These are phyloP conservation scores for Cydia splendana DNA, from an alignment of 1,140 invertebrate species.

Conservation along the genomic window DNA sequence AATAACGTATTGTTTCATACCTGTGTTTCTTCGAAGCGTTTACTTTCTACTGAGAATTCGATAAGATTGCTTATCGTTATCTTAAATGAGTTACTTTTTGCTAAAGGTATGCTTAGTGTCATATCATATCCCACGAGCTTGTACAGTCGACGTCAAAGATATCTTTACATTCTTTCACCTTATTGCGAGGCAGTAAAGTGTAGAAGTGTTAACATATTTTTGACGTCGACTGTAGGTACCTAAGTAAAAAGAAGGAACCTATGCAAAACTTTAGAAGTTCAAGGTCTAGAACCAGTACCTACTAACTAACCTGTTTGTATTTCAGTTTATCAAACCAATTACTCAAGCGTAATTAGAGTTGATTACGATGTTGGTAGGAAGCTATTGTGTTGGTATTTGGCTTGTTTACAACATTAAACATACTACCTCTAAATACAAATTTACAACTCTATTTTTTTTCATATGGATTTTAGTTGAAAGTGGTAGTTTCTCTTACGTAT, in stretches of 20 bases:
- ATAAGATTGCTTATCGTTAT: conserved; percentile 57
- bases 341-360: conserved; percentile 8
- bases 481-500: neutral
- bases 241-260: neutral
- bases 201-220: too few relatives aligned
- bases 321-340: conserved; percentile 4
- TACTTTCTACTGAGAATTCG: conserved; percentile 49
- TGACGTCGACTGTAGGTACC: neutral
- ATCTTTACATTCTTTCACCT: too few relatives aligned
- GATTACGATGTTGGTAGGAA: neutral
- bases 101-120: neutral
- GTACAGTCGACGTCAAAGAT: too few relatives aligned
- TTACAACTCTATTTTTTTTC: neutral
- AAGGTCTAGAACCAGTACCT: neutral
- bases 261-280: neutral
- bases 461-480: neutral
- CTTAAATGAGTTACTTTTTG: neutral
- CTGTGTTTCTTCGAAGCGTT: conserved; percentile 48
- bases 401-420: neutral
- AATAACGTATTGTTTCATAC: conserved; percentile 59
- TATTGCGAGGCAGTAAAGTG: too few relatives aligned
- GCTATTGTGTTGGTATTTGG: neutral
- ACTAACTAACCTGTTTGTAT: conserved; percentile 6
- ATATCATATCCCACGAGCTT: neutral
- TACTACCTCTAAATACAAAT: neutral